Percentiles rank a stretch among this genome's conserved stretches.
phyloP scores from a whole-genome alignment of 2,888 invertebrate species.

The Pandemis corylana region DNA sequence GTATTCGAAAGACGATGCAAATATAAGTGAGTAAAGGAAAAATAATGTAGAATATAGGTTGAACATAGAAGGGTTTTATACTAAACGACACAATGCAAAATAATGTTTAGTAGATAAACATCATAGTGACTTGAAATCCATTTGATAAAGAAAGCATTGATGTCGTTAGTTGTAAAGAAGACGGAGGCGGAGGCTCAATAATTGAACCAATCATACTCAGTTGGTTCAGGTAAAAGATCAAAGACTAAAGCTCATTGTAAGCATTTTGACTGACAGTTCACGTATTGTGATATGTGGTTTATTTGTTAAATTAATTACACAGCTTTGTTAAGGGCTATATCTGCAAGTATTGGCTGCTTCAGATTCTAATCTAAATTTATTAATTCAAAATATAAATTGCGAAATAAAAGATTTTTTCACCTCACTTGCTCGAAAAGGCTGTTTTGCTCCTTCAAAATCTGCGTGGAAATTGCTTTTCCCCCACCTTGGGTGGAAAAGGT shows the following conservation, averaged over 20 bases:
- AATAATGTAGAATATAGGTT: background rate
- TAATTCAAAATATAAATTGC: no score
- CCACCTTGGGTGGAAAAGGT: no score
- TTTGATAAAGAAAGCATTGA: background rate
- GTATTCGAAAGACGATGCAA: background rate
- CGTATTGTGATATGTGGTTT: background rate
- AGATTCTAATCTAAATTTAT: no score
- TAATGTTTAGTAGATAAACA: background rate
- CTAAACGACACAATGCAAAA: background rate
- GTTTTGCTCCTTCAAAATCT: no score
- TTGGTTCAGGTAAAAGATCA: constrained; percentile 22
- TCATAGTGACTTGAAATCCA: background rate
- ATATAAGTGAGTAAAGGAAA: background rate
- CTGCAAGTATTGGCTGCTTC: no score
- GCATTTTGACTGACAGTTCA: background rate
- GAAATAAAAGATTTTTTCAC: no score
- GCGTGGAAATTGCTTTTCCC: no score
- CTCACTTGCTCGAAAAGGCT: no score
- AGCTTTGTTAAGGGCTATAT: background rate
- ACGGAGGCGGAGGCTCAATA: constrained; percentile 4
- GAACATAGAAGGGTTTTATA: background rate
- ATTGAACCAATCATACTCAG: background rate
- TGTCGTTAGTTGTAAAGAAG: constrained; percentile 27
- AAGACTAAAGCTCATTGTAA: constrained; percentile 1
- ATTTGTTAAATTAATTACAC: background rate